These are phyloP conservation scores for Scomber japonicus DNA, from an alignment of 2,113 vertebrate species.

Conservation along the genomic window DNA sequence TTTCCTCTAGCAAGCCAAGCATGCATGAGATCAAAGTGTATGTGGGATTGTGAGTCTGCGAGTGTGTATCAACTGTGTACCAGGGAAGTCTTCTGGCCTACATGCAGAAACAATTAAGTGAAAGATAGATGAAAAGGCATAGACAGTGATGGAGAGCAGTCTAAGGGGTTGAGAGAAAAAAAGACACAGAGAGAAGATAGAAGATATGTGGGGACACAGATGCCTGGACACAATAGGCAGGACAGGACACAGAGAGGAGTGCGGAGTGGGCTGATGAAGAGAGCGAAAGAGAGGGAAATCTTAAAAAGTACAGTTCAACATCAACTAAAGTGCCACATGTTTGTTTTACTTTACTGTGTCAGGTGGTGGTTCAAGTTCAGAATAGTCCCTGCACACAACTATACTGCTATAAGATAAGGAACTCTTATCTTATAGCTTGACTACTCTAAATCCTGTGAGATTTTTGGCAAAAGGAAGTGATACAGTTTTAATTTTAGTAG, in stretches of 20 bases:
- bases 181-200: background rate
- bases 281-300: constrained; percentile 14
- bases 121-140: constrained; percentile 43
- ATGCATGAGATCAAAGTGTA: constrained; percentile 75
- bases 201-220: constrained; percentile 3
- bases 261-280: constrained; percentile 3
- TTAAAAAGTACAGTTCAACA: constrained; percentile 26
- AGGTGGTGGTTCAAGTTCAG: background rate
- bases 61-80: constrained; percentile 41
- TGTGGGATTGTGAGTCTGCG: constrained; percentile 29
- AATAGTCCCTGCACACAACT: too few species aligned
- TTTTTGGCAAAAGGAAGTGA: background rate
- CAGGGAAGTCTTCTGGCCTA: constrained; percentile 44
- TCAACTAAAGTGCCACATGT: constrained; percentile 13
- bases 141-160: constrained; percentile 35
- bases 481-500: too few species aligned
- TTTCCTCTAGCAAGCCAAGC: constrained; percentile 71
- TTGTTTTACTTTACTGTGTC: constrained; percentile 16
- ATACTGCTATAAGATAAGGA: too few species aligned
- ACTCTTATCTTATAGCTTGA: too few species aligned
- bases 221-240: constrained; percentile 7
- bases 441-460: background rate
- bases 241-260: constrained; percentile 18
- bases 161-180: background rate
- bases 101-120: constrained; percentile 65